phyloP scores from a whole-genome alignment of 1,140 invertebrate genomes.

The Meloidogyne chitwoodi region DNA sequence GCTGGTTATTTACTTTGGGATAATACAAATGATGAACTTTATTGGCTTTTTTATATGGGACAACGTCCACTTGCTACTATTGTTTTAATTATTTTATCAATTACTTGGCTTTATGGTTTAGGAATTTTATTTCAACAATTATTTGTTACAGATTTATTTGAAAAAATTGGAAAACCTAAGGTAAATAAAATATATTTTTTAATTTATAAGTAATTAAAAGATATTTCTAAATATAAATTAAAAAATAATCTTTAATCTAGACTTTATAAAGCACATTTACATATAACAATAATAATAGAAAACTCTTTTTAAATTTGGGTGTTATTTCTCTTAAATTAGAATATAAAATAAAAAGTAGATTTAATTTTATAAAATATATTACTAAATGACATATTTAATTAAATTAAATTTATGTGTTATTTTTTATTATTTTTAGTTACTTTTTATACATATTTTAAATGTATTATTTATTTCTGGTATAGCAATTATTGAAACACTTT shows the following conservation, averaged over 20 bases:
- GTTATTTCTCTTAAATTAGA: too few relatives aligned
- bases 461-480: background rate
- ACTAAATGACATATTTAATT: too few relatives aligned
- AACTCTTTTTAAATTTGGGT: too few relatives aligned
- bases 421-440: conserved; percentile 14
- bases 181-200: background rate
- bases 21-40: conserved; percentile 9
- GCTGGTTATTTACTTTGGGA: conserved; percentile 27
- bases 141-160: conserved; percentile 22
- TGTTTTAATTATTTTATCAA: conserved; percentile 13
- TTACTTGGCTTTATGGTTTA: background rate
- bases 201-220: too few relatives aligned
- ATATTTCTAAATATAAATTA: too few relatives aligned
- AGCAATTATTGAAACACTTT: conserved; percentile 14
- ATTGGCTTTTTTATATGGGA: conserved; percentile 25
- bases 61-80: conserved; percentile 1
- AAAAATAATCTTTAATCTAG: too few relatives aligned
- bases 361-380: too few relatives aligned
- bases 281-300: too few relatives aligned
- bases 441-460: conserved; percentile 1
- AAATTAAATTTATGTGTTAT: too few relatives aligned
- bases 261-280: too few relatives aligned
- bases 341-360: too few relatives aligned
- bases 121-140: conserved; percentile 19
- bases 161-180: conserved; percentile 28